Evolutionary conservation across 2,888 invertebrate genomes (phyloP).

Genomic region (Lithophane semibrunnea): DNA sequence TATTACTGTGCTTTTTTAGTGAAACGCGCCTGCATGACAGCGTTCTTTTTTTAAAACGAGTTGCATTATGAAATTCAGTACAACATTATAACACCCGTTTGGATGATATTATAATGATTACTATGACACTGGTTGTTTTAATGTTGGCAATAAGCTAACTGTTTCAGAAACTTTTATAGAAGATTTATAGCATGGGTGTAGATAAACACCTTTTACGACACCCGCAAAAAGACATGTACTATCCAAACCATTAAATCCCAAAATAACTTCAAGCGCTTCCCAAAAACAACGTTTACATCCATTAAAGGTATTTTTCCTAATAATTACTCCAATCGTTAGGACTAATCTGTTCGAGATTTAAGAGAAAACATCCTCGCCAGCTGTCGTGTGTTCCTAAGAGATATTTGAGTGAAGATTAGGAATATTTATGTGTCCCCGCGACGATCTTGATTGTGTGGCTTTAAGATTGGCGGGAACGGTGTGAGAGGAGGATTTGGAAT

Average conservation of each 20-base stretch:
- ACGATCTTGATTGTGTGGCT: constrained; percentile 63
- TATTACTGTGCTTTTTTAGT: too few relatives aligned
- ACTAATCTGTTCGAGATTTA: constrained; percentile 64
- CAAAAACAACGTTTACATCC: constrained; percentile 10
- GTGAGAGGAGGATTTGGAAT: constrained; percentile 23
- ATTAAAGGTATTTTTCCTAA: constrained; percentile 57
- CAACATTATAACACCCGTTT: too few relatives aligned
- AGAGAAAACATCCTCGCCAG: constrained; percentile 63
- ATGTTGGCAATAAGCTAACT: too few relatives aligned
- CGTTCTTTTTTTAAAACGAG: too few relatives aligned
- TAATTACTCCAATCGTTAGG: constrained; percentile 63
- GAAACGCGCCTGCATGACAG: too few relatives aligned
- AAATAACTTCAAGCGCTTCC: constrained; percentile 23
- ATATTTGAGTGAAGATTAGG: constrained; percentile 68
- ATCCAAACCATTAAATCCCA: neutral
- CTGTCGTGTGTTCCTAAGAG: constrained; percentile 61
- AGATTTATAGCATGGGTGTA: too few relatives aligned
- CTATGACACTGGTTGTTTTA: too few relatives aligned
- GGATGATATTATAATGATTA: too few relatives aligned
- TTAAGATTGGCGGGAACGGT: constrained; percentile 39
- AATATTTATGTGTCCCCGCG: constrained; percentile 64
- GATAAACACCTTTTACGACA: constrained; percentile 11
- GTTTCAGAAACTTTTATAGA: too few relatives aligned
- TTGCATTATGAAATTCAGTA: too few relatives aligned
- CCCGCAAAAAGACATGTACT: constrained; percentile 12